Conservation (phyloP, 2,113 vertebrate genomes). For the Lycaon pictus region DNA sequence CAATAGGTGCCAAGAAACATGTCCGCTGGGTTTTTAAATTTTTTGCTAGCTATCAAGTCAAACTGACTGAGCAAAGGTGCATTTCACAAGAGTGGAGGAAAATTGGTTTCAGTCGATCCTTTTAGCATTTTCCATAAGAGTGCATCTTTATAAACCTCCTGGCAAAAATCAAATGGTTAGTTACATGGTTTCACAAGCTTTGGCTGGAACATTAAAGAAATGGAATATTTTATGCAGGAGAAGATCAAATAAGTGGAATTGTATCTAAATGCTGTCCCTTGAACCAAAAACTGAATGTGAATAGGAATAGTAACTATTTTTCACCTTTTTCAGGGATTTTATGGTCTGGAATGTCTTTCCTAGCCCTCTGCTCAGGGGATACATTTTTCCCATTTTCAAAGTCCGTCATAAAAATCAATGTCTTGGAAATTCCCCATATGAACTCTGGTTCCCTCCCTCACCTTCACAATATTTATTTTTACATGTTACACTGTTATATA, state of each 20-base stretch:
- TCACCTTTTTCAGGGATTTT: slow-evolving; percentile 27
- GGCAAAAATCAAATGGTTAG: slow-evolving; percentile 23
- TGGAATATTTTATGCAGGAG: not conserved
- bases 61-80: not conserved
- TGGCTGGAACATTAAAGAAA: slow-evolving; percentile 61
- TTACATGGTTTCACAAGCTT: slow-evolving; percentile 11
- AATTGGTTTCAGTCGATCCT: not conserved
- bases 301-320: slow-evolving; percentile 7
- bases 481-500: not conserved
- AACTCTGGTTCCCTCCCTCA: not conserved
- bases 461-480: not conserved
- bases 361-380: not conserved
- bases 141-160: not conserved
- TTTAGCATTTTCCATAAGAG: slow-evolving; percentile 63
- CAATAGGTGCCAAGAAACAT: fast-evolving
- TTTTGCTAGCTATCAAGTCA: not conserved
- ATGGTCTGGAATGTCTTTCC: not conserved
- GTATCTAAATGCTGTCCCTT: not conserved
- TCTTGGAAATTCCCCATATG: not conserved
- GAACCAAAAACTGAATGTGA: slow-evolving; percentile 26
- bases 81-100: slow-evolving; percentile 29
- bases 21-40: not conserved
- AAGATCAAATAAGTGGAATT: slow-evolving; percentile 31
- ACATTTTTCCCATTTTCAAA: not conserved
- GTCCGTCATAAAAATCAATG: not conserved